Base-by-base conservation (phyloP, 2,888 invertebrate genomes). In the Lasius platythorax region DNA sequence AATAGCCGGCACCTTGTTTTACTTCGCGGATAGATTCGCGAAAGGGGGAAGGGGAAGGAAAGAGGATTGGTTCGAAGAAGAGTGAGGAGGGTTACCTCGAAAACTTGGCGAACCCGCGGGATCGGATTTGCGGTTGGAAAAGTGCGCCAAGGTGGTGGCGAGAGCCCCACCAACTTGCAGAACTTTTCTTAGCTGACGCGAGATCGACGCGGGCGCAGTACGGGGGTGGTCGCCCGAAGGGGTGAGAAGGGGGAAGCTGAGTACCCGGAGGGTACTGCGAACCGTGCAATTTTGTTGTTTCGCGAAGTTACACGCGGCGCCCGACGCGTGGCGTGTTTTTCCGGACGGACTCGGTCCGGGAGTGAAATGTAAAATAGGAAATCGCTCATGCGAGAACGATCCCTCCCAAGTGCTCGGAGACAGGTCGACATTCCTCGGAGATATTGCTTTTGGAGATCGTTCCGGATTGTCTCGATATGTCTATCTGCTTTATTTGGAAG, bases 201-300 rank as follows among this genome's bases (percentile, higher is more conserved):
- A 67, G 64, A 66, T 83, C 81, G 50, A 53, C 50, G n/a, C 50
- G 75, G 56, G 33, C 9, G 23, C 23, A 23, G 43, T 15, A 30
- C 5, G 76, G 23, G 72, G 53, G 4, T 30, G 18, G 68, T 53
- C 40, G 56, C 53, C 12, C 15, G 12, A 23, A 30, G 46, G 33
- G 37, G 40, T 33, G 11, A 63, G 23, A 1, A 46, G 23, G 43
- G n/a, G 1, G 0, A 15, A 46, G n/a, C 50, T 53, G 50, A 53
- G n/a, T 53, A 2, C 58, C 56, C 4, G 56, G 58, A 43, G 56
- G 70, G 50, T n/a, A n/a, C n/a, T n/a, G 46, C 37, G 73, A 74
- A 50, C 43, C 83, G 79, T 68, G 84, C 87, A 87, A 83, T 87
- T 86, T 78, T 87, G 76, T 86, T 90, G 89, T 91, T 89, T 85